A percentile compares a stretch with the other conserved stretches of the same genome.
Conservation (phyloP, 2,797 vertebrate genomes). For the Basileuterus tristriatus region DNA sequence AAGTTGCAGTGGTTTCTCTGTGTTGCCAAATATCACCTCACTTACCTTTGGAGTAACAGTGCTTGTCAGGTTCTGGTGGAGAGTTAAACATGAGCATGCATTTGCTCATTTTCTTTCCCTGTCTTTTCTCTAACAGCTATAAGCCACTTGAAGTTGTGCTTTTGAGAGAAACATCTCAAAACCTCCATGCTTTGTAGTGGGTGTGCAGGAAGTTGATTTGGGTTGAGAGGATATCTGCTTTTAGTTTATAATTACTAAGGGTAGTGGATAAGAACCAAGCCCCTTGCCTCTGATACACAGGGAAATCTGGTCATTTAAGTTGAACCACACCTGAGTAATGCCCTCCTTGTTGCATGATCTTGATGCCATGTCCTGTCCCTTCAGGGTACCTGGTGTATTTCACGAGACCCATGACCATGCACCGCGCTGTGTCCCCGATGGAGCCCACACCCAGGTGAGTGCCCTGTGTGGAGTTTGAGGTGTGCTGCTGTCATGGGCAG, state of each 20-base stretch:
- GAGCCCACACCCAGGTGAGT: slow-evolving; percentile 93
- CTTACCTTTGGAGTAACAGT: background rate
- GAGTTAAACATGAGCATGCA: background rate
- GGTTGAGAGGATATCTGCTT: background rate
- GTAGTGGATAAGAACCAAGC: background rate
- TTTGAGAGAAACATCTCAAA: background rate
- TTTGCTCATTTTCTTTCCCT: background rate
- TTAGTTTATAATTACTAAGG: background rate
- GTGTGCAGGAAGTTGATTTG: background rate
- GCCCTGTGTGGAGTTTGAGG: accelerated
- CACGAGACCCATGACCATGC: slow-evolving; percentile 94
- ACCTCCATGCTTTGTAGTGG: background rate
- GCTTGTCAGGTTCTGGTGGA: background rate
- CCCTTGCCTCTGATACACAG: background rate
- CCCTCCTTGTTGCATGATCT: background rate
- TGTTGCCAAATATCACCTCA: background rate
- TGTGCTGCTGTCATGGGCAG: background rate
- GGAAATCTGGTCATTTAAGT: background rate
- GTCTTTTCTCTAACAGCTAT: background rate
- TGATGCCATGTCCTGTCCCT: background rate
- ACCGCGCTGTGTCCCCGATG: slow-evolving; percentile 87
- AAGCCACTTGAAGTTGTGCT: background rate
- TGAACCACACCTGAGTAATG: background rate
- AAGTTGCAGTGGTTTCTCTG: background rate
- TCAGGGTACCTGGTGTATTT: slow-evolving; percentile 93